A percentile compares a stretch with the other conserved stretches of the same genome.
These are phyloP conservation scores for Branchipolynoe longqiensis DNA, from an alignment of 2,888 invertebrate species.

Conservation along the genomic window DNA sequence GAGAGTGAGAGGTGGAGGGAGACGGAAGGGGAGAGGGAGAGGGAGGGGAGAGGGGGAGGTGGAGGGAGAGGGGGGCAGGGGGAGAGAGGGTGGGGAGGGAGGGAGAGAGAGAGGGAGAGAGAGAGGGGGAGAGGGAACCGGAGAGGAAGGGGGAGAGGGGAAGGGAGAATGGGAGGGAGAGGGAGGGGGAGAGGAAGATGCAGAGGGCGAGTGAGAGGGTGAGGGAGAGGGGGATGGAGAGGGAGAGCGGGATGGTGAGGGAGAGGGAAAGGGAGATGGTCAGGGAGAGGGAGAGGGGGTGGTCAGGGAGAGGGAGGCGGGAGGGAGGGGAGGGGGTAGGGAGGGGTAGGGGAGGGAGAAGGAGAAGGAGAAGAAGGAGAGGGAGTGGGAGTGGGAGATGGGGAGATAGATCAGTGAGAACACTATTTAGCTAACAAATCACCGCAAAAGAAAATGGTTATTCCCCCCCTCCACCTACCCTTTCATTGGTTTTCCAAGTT, in stretches of 20 bases:
- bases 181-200: slow-evolving; percentile 62
- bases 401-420: no score
- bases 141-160: no score
- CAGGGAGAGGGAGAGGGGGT: neutral
- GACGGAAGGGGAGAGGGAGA: neutral
- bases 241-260: neutral
- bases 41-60: neutral
- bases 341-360: slow-evolving; percentile 1
- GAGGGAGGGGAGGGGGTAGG: neutral
- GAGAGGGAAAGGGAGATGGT: neutral
- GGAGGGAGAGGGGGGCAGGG: slow-evolving; percentile 24
- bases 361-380: neutral
- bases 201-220: slow-evolving; percentile 53
- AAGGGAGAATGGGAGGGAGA: slow-evolving; percentile 52
- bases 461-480: no score
- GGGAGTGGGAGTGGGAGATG: slow-evolving; percentile 21
- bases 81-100: slow-evolving; percentile 3
- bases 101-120: slow-evolving; percentile 21
- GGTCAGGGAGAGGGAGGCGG: neutral
- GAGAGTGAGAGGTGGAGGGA: neutral
- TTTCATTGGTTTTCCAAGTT: no score
- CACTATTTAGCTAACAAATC: no score
- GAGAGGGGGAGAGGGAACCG: neutral
- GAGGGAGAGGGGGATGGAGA: neutral
- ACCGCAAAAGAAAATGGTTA: no score